Evolutionary conservation across 2,113 vertebrate species (phyloP).

Genomic region (Electrona antarctica): DNA sequence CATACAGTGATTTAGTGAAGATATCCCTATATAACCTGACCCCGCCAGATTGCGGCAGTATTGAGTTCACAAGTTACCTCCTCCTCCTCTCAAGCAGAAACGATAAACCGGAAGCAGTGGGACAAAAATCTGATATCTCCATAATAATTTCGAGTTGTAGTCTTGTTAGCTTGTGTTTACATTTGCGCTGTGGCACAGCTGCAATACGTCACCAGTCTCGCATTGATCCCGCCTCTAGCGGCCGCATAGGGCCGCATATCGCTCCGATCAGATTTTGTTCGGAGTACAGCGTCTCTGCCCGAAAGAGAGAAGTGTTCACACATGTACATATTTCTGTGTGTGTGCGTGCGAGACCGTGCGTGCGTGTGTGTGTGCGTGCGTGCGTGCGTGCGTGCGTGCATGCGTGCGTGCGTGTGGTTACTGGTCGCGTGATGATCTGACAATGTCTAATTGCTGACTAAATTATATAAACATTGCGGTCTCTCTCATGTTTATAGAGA

Average conservation of each 20-base stretch:
- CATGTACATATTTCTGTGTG: background rate
- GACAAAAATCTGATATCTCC: background rate
- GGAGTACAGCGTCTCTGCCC: background rate
- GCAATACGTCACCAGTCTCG: no score
- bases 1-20: no score
- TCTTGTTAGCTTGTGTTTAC: no score
- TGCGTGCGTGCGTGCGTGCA: background rate
- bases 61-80: no score
- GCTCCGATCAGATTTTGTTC: background rate
- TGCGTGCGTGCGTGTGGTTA: background rate
- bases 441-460: slow-evolving; percentile 4
- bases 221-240: no score
- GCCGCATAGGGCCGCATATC: background rate
- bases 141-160: background rate
- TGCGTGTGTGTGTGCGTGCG: background rate
- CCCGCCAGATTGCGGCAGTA: no score
- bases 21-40: no score
- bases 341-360: background rate
- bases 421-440: background rate
- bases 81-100: no score
- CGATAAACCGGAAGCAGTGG: no score
- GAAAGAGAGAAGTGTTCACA: no score
- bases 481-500: background rate
- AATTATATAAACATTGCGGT: background rate
- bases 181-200: no score